Percentiles rank a stretch among this genome's conserved stretches.
phyloP scores from a whole-genome alignment of 2,797 vertebrate genomes.

The Anguilla obscura region DNA sequence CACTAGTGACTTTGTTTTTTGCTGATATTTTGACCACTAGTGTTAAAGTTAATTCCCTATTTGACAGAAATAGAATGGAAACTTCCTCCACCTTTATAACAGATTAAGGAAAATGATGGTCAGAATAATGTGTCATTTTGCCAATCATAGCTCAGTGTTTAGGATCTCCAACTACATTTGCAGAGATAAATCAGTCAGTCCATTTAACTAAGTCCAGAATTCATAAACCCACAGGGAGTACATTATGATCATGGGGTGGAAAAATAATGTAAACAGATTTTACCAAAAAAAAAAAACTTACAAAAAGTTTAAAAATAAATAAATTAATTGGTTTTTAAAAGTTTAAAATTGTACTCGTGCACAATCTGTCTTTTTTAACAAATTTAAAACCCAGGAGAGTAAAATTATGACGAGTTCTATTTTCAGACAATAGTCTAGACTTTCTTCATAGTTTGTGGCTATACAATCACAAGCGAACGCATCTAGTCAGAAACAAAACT shows the following conservation, averaged over 20 bases:
- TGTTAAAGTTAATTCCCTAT: background rate
- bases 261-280: no score
- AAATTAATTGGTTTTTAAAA: background rate
- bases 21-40: background rate
- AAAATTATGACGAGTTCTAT: background rate
- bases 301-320: background rate
- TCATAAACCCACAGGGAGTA: no score
- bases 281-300: no score
- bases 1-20: background rate
- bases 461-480: background rate
- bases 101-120: background rate
- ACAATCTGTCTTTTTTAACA: background rate
- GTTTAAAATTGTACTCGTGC: no score
- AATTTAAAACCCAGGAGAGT: background rate
- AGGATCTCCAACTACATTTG: background rate
- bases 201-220: background rate
- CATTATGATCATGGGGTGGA: no score
- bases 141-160: background rate
- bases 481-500: background rate
- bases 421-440: no score
- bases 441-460: no score
- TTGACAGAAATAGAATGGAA: background rate
- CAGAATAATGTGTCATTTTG: background rate
- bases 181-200: background rate
- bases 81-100: background rate